Percentiles rank a stretch among this genome's conserved stretches.
Evolutionary conservation across 2,113 vertebrate genomes (phyloP).

Genomic region (Diadophis punctatus): DNA sequence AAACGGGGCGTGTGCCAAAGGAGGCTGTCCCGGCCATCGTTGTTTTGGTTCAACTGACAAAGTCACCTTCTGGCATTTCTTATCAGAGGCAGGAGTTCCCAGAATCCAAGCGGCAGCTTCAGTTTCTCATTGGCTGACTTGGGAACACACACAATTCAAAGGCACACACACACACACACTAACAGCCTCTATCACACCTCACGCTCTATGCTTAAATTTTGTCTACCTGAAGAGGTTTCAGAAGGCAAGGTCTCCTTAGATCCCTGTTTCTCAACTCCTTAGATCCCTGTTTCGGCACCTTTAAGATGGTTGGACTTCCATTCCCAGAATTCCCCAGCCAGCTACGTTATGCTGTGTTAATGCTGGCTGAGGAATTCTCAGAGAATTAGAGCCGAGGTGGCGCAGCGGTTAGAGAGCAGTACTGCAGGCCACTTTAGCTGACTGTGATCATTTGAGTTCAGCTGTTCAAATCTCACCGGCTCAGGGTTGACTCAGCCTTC

Average conservation of each 20-base stretch:
- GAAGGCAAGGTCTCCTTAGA: not conserved
- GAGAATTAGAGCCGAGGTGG: too few species aligned
- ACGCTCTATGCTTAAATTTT: not conserved
- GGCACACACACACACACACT: too few species aligned
- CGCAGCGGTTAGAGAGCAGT: too few species aligned
- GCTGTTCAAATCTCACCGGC: too few species aligned
- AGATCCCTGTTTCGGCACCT: not conserved
- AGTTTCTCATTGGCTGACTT: not conserved
- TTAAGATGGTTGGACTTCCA: not conserved
- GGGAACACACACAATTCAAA: not conserved
- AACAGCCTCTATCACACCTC: not conserved
- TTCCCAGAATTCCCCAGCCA: too few species aligned
- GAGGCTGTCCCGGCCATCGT: too few species aligned
- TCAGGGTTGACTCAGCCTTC: too few species aligned
- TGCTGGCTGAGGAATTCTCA: not conserved
- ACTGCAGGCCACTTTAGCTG: too few species aligned
- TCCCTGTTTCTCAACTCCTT: not conserved
- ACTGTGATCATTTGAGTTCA: too few species aligned
- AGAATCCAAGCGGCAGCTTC: not conserved
- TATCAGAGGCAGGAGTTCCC: not conserved
- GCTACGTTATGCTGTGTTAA: not conserved
- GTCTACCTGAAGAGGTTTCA: rapidly evolving
- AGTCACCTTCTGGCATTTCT: not conserved
- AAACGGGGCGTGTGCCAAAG: not conserved
- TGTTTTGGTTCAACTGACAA: not conserved